Evolutionary conservation across 2,888 invertebrate genomes (phyloP).

Genomic region (Nymphalis c-album): DNA sequence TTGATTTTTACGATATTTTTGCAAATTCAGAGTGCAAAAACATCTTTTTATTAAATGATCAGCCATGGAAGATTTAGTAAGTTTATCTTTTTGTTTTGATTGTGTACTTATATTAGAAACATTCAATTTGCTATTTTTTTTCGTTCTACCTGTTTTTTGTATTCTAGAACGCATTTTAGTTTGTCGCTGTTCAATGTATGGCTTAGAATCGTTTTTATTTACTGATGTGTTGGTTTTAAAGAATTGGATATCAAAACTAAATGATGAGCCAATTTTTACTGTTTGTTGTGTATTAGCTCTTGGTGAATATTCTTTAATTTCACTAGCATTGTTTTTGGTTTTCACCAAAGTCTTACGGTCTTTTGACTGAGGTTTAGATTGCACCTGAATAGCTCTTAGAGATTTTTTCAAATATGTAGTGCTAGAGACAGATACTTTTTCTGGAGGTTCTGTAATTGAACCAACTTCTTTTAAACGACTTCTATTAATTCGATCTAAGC

Average conservation of each 20-base stretch:
- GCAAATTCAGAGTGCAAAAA: constrained; percentile 49
- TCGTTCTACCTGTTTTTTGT: constrained; percentile 12
- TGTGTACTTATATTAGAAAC: constrained; percentile 36
- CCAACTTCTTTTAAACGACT: constrained; percentile 24
- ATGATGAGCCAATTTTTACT: constrained; percentile 42
- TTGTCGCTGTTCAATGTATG: not conserved
- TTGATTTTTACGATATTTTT: constrained; percentile 38
- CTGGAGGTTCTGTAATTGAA: constrained; percentile 12
- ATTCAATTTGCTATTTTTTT: constrained; percentile 27
- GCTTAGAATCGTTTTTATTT: not conserved
- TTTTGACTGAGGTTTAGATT: constrained; percentile 19
- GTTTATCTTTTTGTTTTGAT: constrained; percentile 31
- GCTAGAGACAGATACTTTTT: constrained; percentile 20
- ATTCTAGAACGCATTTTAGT: not conserved
- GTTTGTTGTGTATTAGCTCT: constrained; percentile 27
- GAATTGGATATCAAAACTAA: constrained; percentile 43
- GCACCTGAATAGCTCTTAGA: constrained; percentile 19
- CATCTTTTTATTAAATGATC: constrained; percentile 49
- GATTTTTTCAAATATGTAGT: constrained; percentile 21
- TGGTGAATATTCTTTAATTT: constrained; percentile 10
- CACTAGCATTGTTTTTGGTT: constrained; percentile 1
- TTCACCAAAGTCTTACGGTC: constrained; percentile 11
- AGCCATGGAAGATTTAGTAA: constrained; percentile 40
- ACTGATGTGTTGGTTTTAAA: constrained; percentile 35
- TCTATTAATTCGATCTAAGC: constrained; percentile 46